Evolutionary conservation across 2,113 vertebrate genomes (phyloP), one percentile per base, ranked within the genome.

Genomic region (Phyllopteryx taeniolatus): DNA sequence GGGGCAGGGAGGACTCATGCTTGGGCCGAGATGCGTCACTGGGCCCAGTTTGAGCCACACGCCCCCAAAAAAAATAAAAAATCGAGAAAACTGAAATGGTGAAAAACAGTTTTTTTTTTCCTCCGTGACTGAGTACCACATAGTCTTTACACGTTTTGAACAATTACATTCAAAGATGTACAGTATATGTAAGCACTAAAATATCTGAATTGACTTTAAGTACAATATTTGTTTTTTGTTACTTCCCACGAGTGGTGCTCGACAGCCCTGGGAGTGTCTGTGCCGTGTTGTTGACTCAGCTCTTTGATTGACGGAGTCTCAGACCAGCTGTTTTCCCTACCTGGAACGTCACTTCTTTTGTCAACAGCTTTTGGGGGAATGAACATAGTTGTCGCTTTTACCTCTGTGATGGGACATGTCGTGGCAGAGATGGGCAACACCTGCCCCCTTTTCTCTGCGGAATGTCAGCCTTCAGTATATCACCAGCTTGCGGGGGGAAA

Each of bases 241-340:
- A 59, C 2, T 31, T 31, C 27, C 13, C 22, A 59, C 56, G 22
- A 31, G 12, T 59, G n/a, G 53, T n/a, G 53, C 20, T 10, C n/a
- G n/a, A 12, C 8, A 56, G 7, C 75, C 13, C 76, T 39, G 59
- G 79, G 74, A 80, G 80, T 51, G 73, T 78, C 22, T 39, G 27
- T 70, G 70, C 71, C 74, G 68, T 72, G 65, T 46, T 43, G 79
- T 74, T 87, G 85, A 92, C 82, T 90, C 84, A 84, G 76, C 72
- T 62, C 64, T 81, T 76, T 67, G 74, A 78, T 75, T 82, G 75
- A 70, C 61, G 53, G 61, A 35, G 12, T 5, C 11, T 43, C 62
- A 22, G 78, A 74, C 70, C 87, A 91, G 82, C 88, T 92, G 89
- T 88, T 89, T 79, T 80, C 57, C 68, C 84, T 80, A 87, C 83